A percentile compares a stretch with the other conserved stretches of the same genome.
Conservation (phyloP, 2,888 invertebrate species). For the Gymnoscelis rufifasciata region DNA sequence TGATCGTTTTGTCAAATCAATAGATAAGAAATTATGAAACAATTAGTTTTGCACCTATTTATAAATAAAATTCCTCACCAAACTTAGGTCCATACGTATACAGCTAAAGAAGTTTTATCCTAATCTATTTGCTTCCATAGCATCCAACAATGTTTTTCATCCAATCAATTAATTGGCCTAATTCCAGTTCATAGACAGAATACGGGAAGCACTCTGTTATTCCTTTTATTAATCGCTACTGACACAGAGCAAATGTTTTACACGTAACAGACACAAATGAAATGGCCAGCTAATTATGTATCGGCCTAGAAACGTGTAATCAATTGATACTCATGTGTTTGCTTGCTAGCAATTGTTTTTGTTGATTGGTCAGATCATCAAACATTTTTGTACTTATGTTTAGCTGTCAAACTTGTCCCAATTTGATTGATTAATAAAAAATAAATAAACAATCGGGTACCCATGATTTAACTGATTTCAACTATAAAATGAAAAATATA, state of each 20-base stretch:
- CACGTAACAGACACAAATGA: slow-evolving; percentile 49
- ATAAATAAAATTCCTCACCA: no score
- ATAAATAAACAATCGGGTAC: no score
- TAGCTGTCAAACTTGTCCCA: no score
- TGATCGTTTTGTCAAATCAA: no score
- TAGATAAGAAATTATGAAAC: no score
- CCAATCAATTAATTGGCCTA: slow-evolving; percentile 25
- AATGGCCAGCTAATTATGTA: slow-evolving; percentile 50
- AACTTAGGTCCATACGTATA: no score
- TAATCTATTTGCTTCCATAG: background rate
- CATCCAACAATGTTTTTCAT: slow-evolving; percentile 18
- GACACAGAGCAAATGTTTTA: slow-evolving; percentile 51
- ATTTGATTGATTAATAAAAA: no score
- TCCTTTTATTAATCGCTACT: slow-evolving; percentile 50
- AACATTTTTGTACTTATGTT: no score
- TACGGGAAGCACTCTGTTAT: slow-evolving; percentile 40
- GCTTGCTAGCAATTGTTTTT: slow-evolving; percentile 16
- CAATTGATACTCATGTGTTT: slow-evolving; percentile 33
- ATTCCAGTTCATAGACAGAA: slow-evolving; percentile 18
- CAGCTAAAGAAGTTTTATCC: background rate
- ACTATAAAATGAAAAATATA: no score
- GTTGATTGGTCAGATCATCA: no score
- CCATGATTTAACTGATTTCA: no score
- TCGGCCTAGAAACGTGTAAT: slow-evolving; percentile 44
- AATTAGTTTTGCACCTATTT: no score